These are phyloP conservation scores for Glyphotaelius pellucidus DNA, from an alignment of 2,888 invertebrate species.

Conservation along the genomic window DNA sequence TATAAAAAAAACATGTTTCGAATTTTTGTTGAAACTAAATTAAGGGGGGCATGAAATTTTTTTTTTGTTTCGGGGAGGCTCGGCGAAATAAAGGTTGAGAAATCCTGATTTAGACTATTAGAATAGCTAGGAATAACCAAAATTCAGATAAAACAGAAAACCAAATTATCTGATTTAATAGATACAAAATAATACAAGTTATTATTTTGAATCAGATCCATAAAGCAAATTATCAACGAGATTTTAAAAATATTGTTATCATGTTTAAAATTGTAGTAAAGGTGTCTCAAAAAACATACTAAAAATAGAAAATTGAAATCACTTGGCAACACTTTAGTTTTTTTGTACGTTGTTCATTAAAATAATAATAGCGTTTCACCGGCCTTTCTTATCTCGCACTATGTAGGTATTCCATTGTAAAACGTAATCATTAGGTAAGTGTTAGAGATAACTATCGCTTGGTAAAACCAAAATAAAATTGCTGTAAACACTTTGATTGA, in stretches of 20 bases:
- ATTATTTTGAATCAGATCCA: not conserved
- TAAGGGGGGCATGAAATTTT: too few species aligned
- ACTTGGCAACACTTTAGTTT: not conserved
- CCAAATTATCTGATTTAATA: not conserved
- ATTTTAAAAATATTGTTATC: too few species aligned
- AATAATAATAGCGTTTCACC: not conserved
- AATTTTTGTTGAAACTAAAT: too few species aligned
- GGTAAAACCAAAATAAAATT: not conserved
- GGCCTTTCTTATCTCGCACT: not conserved
- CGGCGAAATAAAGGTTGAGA: too few species aligned
- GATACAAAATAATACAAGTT: not conserved
- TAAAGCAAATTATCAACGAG: too few species aligned
- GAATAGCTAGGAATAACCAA: not conserved
- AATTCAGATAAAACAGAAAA: not conserved
- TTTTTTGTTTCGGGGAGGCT: too few species aligned
- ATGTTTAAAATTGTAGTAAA: too few species aligned
- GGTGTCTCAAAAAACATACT: not conserved
- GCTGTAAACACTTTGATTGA: not conserved
- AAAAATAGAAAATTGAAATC: not conserved
- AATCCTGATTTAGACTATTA: too few species aligned
- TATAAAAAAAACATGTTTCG: too few species aligned
- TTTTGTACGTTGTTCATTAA: not conserved
- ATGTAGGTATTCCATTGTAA: not conserved
- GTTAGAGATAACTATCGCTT: not conserved
- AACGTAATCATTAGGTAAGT: not conserved